Base-by-base conservation (phyloP, 2,113 vertebrate species). In the Trematocara zebra region DNA sequence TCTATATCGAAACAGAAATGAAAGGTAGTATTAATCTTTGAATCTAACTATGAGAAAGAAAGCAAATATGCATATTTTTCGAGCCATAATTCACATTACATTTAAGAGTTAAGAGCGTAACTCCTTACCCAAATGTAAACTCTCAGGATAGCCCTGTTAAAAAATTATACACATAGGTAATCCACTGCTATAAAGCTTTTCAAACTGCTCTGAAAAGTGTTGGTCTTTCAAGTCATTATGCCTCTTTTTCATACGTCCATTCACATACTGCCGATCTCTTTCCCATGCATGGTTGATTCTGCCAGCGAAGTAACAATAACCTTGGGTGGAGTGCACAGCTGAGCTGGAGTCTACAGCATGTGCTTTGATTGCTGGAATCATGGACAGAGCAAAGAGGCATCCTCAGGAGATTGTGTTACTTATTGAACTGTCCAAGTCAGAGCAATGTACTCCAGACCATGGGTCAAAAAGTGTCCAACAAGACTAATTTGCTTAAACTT, bases 241-340 rank as follows among this genome's bases (percentile, higher is more conserved):
- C 18, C 26, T 61, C 35, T 81, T 61, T 86, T 80, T 82, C 18
- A 51, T 87, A 61, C 26, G 28, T 90, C 67, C 49, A 78, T 84
- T 91, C 87, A 87, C 84, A 89, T 78, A 87, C 54, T 82, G 74
- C 74, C 79, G 81, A 84, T 87, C 85, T 88, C 93, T 94, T 95
- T 95, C 92, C 92, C 93, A 93, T 94, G 89, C 88, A 79, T n/a
- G 9, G 54, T 37, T 85, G 61, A 81, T 42, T 17, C 82, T 88
- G 94, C 90, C 95, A 95, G 90, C 35, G 20, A 87, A 81, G 93
- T 91, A 95, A 95, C 93, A 88, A 91, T 92, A 94, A 92, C 79
- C 81, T 67, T 90, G 90, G 95, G 94, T 95, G 94, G 91, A 95
- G 94, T 79, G 83, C 93, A 88, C 93, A 94, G 91, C 93, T 94